Evolutionary conservation across 2,888 invertebrate species (phyloP).

Genomic region (Sipha maydis): DNA sequence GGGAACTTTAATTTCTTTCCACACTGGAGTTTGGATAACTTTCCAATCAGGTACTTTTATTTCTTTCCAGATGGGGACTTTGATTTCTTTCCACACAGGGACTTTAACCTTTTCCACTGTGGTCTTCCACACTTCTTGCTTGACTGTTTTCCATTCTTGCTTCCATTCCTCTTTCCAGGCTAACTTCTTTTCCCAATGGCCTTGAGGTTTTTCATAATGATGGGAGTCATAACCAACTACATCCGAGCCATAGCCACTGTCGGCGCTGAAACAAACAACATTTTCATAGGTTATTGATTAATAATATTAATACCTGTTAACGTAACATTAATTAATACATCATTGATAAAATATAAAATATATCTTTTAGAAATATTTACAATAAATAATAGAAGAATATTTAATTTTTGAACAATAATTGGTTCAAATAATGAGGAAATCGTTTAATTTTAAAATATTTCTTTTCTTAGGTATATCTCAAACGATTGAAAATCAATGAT

Average conservation of each 20-base stretch:
- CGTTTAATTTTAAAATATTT: too few species aligned
- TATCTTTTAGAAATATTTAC: too few species aligned
- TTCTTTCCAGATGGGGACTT: conserved; percentile 79
- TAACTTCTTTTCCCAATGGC: conserved; percentile 77
- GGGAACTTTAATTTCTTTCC: conserved; percentile 77
- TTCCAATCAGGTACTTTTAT: conserved; percentile 83
- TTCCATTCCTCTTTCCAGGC: conserved; percentile 87
- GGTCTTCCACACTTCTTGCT: conserved; percentile 78
- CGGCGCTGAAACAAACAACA: conserved; percentile 57
- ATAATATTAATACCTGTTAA: too few species aligned
- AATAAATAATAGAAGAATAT: too few species aligned
- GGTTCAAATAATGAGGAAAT: too few species aligned
- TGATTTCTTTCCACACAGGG: conserved; percentile 69
- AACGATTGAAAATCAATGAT: too few species aligned
- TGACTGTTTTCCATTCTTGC: conserved; percentile 75
- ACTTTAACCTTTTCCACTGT: conserved; percentile 81
- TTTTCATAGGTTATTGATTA: too few species aligned
- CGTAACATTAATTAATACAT: too few species aligned
- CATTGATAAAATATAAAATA: too few species aligned
- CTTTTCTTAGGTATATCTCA: too few species aligned
- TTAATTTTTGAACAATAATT: too few species aligned
- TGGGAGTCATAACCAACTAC: conserved; percentile 56
- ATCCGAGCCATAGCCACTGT: conserved; percentile 47
- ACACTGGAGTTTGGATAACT: conserved; percentile 78
- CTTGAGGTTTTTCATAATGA: conserved; percentile 62